phyloP scores from a whole-genome alignment of 2,113 vertebrate species.

The Nycticryphes semicollaris region DNA sequence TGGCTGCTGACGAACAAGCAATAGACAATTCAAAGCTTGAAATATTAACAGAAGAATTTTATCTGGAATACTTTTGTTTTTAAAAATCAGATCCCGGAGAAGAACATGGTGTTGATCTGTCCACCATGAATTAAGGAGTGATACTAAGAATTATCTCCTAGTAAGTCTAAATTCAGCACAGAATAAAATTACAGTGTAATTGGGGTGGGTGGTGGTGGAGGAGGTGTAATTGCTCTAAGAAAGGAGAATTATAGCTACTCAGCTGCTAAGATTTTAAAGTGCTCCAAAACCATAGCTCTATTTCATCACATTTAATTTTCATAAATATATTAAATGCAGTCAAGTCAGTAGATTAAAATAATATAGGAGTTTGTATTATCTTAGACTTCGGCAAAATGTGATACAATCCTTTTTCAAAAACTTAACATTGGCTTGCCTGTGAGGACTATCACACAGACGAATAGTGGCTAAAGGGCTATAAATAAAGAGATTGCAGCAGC shows the following conservation, averaged over 20 bases:
- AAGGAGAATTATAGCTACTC: slow-evolving; percentile 11
- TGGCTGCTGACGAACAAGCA: background rate
- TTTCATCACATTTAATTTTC: background rate
- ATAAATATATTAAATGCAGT: slow-evolving; percentile 2
- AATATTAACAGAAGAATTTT: background rate
- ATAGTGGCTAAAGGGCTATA: slow-evolving; percentile 15
- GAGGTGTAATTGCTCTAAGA: slow-evolving; percentile 27
- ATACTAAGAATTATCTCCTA: background rate
- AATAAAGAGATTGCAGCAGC: slow-evolving; percentile 26
- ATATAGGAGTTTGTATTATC: background rate
- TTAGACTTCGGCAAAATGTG: background rate
- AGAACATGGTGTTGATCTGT: background rate
- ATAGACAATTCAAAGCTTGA: background rate
- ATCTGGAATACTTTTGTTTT: background rate
- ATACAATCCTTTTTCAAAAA: background rate
- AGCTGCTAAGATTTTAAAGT: background rate
- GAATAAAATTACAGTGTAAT: slow-evolving; percentile 11
- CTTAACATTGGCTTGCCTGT: background rate
- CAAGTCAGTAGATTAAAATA: slow-evolving; percentile 5
- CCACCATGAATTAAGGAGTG: background rate
- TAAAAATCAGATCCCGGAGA: background rate
- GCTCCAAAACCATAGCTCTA: background rate
- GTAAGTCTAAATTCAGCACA: slow-evolving; percentile 16
- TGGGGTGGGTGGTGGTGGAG: background rate
- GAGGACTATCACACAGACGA: background rate